Evolutionary conservation across 2,888 invertebrate species (phyloP), one percentile per base, ranked within the genome.

Genomic region (Polyommatus icarus): DNA sequence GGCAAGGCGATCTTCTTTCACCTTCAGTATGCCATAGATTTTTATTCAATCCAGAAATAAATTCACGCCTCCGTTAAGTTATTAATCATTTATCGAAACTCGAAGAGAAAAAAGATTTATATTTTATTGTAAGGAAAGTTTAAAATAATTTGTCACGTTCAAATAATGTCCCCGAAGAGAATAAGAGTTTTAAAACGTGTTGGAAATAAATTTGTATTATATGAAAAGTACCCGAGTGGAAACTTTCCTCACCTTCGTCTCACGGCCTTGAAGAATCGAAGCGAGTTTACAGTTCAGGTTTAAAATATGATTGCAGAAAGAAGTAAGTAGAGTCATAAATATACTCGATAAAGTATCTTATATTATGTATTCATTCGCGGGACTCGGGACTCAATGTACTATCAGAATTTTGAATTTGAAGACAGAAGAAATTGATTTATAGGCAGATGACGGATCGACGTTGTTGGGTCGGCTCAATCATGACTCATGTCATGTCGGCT

Each of bases 101-200:
- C 8, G 73, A 1, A 46, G 46, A 73, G n/a, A 46, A 40, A 20
- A 46, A 73, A 73, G 40, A 73, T 73, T 73, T 73, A 40, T 73
- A 72, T 71, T 36, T 36, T 72, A 46, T 20, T 32, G 73, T 50
- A 73, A 20, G 40, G 40, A 73, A 73, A 46, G 20, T 24, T 46
- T 50, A 73, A 73, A 46, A 73, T 73, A 73, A 73, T 73, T 50
- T 73, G 73, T 73, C 73, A 73, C 46, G 73, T 46, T 73, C 73
- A 20, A 73, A 73, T 46, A 73, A 73, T n/a, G 40, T 40, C 72
- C 18, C 67, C 4, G 29, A 15, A 32, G 67, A 67, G 67, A 29
- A 29, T 29, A 40, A 72, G 72, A 72, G 73, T 73, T 73, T 32
- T 73, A 73, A 46, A 40, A 73, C 46, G 73, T 73, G 73, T 20